These are phyloP conservation scores for Drosophila algonquin DNA, from an alignment of 2,888 invertebrate species.

Conservation along the genomic window DNA sequence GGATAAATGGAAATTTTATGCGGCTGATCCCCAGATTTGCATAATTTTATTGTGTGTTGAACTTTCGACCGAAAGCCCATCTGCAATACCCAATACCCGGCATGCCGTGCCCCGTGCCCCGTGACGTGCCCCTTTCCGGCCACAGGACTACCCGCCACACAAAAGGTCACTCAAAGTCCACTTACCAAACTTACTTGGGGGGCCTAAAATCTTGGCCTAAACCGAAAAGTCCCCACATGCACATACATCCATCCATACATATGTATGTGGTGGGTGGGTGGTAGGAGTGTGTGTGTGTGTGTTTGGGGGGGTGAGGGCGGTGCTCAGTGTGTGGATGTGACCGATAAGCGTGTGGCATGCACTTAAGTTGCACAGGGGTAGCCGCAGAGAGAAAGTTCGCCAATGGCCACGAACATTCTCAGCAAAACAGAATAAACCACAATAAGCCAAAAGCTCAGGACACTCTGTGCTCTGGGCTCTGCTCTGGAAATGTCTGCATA, in stretches of 20 bases:
- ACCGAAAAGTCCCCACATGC: constrained; percentile 61
- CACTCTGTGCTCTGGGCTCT: neutral
- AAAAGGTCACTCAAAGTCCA: constrained; percentile 78
- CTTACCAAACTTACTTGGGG: constrained; percentile 68
- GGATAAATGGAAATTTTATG: constrained; percentile 35
- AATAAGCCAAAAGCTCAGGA: constrained; percentile 63
- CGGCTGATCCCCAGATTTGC: constrained; percentile 68
- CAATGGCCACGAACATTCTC: constrained; percentile 62
- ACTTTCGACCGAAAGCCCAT: constrained; percentile 50
- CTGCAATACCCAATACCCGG: constrained; percentile 36
- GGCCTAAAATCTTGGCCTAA: constrained; percentile 69
- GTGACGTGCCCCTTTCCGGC: constrained; percentile 26
- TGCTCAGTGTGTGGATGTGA: constrained; percentile 49
- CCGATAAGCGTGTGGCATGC: constrained; percentile 76
- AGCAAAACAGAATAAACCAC: constrained; percentile 52
- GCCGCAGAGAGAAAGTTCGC: constrained; percentile 51
- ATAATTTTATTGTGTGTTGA: constrained; percentile 75
- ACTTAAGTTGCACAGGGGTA: constrained; percentile 69
- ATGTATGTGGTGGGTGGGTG: constrained; percentile 32
- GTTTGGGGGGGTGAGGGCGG: constrained; percentile 3
- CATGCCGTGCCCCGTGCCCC: constrained; percentile 36
- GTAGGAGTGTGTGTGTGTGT: constrained; percentile 4
- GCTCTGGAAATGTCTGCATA: constrained; percentile 24
- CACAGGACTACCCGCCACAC: constrained; percentile 35
- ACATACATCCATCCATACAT: neutral